phyloP scores from a whole-genome alignment of 2,888 invertebrate genomes.

The Linnaemya tessellans region DNA sequence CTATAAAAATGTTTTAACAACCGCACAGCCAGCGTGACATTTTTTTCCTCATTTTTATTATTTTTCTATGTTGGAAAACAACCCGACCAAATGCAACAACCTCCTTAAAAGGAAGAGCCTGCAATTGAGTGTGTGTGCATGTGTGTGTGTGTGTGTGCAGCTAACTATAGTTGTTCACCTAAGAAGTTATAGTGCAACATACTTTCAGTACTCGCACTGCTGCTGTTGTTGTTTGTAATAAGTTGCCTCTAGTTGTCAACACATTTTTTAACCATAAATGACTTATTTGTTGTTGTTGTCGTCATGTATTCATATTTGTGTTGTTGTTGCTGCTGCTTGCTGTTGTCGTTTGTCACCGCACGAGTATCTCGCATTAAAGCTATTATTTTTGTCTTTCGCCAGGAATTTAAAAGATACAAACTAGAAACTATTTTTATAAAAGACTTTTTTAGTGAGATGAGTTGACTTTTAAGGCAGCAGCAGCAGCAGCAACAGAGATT shows the following conservation, averaged over 20 bases:
- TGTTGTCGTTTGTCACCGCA: conserved; percentile 28
- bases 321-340: neutral
- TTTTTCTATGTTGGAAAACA: neutral
- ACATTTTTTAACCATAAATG: conserved; percentile 70
- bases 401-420: conserved; percentile 44
- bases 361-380: conserved; percentile 11
- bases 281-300: conserved; percentile 47
- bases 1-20: conserved; percentile 46
- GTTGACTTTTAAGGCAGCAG: neutral
- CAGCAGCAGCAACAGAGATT: neutral
- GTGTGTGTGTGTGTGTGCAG: neutral
- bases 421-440: neutral
- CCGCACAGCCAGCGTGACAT: conserved; percentile 15
- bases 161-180: conserved; percentile 49
- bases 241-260: conserved; percentile 69
- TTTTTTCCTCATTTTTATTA: neutral
- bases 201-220: conserved; percentile 10
- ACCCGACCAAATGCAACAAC: conserved; percentile 48
- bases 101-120: conserved; percentile 49
- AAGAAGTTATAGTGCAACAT: conserved; percentile 24
- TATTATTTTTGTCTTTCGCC: conserved; percentile 44
- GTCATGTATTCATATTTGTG: conserved; percentile 7
- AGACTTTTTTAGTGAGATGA: neutral
- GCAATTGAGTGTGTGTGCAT: neutral
- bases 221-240: conserved; percentile 47